Evolutionary conservation across 2,113 vertebrate genomes (phyloP), one percentile per base, ranked within the genome.

Genomic region (Chrysemys picta): DNA sequence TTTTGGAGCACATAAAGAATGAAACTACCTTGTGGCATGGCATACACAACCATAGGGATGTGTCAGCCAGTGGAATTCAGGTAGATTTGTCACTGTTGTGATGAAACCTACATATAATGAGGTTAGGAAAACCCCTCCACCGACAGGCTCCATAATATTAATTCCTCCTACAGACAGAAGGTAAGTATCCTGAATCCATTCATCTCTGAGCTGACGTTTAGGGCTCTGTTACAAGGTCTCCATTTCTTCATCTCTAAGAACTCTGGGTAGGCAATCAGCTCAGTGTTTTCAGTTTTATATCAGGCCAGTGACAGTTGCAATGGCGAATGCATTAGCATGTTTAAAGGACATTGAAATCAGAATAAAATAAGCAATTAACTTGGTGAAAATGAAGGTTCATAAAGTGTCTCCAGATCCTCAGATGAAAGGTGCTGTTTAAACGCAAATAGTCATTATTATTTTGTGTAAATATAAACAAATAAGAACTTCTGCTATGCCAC

Each of bases 81-180:
- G 88, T 87, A 72, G 47, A 54, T 95, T 94, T 91, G 65, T 90
- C 59, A 85, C 47, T 95, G 84, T 86, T 57, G 80, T 82, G 22
- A 50, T 94, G 47, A 89, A 76, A 87, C 57, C 45, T 88, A 94
- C 94, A 38, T 82, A 38, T 80, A 50, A 22, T 42, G n/a, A 19
- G 22, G 69, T 75, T n/a, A 45, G 42, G 24, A 76, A 47, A 76
- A 47, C 11, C 22, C 38, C 24, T 76, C 42, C 12, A 27, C 22
- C 45, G 24, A 76, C 1, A 29, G 19, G 50, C 80, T 94, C 85
- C 94, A 10, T 84, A n/a, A 16, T n/a, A 50, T 49, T 52, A 56
- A 49, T 79, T 91, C 42, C 52, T 10, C 38, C 16, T 93, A 52
- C 78, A 93, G 87, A 84, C 78, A 52, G 80, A 84, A 96, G 49